Percentiles rank a stretch among this genome's conserved stretches.
Evolutionary conservation across 2,888 invertebrate species (phyloP).

Genomic region (Ashinkailepas kermadecensis): DNA sequence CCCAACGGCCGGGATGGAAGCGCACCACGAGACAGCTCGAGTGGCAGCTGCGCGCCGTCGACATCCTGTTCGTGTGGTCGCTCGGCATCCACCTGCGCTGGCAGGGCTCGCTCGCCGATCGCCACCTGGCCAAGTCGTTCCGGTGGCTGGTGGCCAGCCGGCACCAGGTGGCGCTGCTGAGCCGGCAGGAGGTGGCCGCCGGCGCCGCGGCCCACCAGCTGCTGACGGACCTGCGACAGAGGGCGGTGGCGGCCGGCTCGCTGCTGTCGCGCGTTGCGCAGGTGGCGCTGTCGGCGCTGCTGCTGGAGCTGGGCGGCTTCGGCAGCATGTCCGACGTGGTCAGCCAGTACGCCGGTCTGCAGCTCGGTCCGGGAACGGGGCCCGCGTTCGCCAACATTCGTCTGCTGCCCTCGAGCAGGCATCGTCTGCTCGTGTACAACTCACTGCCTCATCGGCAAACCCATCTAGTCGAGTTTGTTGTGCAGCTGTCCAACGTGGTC

Average conservation of each 20-base stretch:
- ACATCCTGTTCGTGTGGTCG: constrained; percentile 76
- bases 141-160: constrained; percentile 59
- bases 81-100: constrained; percentile 64
- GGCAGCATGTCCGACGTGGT: neutral
- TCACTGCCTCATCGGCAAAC: constrained; percentile 67
- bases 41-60: constrained; percentile 67
- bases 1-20: constrained; percentile 54
- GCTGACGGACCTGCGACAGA: constrained; percentile 86
- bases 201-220: constrained; percentile 88
- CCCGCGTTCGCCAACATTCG: constrained; percentile 42
- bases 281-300: constrained; percentile 35
- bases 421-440: constrained; percentile 69
- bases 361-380: constrained; percentile 68
- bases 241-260: constrained; percentile 71
- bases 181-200: constrained; percentile 97
- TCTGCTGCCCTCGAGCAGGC: constrained; percentile 44
- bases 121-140: constrained; percentile 50
- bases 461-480: constrained; percentile 67
- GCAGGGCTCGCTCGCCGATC: constrained; percentile 27
- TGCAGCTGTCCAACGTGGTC: constrained; percentile 59
- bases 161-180: constrained; percentile 62
- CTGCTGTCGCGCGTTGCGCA: constrained; percentile 64
- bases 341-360: constrained; percentile 48
- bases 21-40: constrained; percentile 57
- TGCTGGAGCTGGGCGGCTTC: constrained; percentile 36